These are phyloP conservation scores for Pyralis farinalis DNA, from an alignment of 2,888 invertebrate species.

Conservation along the genomic window DNA sequence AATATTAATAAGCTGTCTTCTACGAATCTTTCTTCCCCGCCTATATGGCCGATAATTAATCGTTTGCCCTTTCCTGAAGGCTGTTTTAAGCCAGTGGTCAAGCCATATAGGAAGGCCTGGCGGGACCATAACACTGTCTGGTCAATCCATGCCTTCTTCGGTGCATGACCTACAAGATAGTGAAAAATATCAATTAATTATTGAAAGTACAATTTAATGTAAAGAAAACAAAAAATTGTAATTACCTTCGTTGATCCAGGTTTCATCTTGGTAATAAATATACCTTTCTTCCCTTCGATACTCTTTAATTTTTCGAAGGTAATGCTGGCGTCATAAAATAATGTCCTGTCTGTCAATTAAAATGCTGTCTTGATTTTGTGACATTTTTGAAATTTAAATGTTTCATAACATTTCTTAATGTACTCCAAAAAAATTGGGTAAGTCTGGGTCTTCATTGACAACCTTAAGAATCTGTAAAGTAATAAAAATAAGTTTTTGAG, in stretches of 20 bases:
- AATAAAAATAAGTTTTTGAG: conserved; percentile 19
- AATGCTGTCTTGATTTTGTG: neutral
- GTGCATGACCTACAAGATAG: conserved; percentile 1
- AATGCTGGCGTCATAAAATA: neutral
- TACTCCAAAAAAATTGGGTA: no score
- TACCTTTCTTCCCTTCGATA: conserved; percentile 10
- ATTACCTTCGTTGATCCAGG: conserved; percentile 19
- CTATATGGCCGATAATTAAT: conserved; percentile 22
- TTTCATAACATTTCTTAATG: conserved; percentile 1
- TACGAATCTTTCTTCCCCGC: conserved; percentile 19
- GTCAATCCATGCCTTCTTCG: no score
- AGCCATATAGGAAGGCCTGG: conserved; percentile 16
- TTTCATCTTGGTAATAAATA: conserved; percentile 20
- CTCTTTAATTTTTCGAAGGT: conserved; percentile 13
- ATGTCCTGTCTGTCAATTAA: neutral
- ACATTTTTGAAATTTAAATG: conserved; percentile 5
- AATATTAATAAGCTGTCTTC: conserved; percentile 20
- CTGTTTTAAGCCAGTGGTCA: conserved; percentile 17
- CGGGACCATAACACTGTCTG: conserved; percentile 8
- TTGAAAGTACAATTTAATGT: conserved; percentile 14
- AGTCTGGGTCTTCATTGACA: conserved; percentile 19
- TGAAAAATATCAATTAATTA: conserved; percentile 15
- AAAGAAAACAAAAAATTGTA: conserved; percentile 18
- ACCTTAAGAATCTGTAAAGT: conserved; percentile 23
- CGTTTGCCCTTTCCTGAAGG: conserved; percentile 19